Evolutionary conservation across 2,888 invertebrate genomes (phyloP).

Genomic region (Hydropsyche betteni): DNA sequence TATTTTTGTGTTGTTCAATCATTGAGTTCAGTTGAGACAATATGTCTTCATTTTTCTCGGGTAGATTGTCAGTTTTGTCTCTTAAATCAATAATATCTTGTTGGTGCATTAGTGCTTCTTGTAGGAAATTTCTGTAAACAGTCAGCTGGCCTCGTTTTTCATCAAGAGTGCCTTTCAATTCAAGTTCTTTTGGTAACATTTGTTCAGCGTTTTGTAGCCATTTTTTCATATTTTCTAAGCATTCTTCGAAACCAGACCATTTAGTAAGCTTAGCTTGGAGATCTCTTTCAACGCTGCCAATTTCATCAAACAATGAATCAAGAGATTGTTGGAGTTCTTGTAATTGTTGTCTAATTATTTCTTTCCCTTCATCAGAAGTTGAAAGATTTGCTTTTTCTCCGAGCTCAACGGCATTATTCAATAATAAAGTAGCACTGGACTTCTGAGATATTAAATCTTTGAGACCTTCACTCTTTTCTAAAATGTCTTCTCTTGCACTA

Average conservation of each 20-base stretch:
- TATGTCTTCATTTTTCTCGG: constrained; percentile 79
- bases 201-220: constrained; percentile 83
- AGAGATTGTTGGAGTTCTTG: constrained; percentile 85
- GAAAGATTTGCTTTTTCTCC: constrained; percentile 89
- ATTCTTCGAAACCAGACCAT: constrained; percentile 92
- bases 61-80: constrained; percentile 81
- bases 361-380: constrained; percentile 87
- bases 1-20: constrained; percentile 75
- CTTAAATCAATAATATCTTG: constrained; percentile 84
- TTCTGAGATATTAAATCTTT: constrained; percentile 80
- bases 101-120: constrained; percentile 85
- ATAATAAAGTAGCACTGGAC: constrained; percentile 75
- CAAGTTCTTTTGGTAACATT: constrained; percentile 80
- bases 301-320: constrained; percentile 82
- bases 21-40: constrained; percentile 76
- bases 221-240: constrained; percentile 76
- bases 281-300: constrained; percentile 80
- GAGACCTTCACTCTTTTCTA: constrained; percentile 74
- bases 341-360: constrained; percentile 82
- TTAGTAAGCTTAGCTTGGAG: constrained; percentile 84
- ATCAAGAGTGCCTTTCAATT: constrained; percentile 85
- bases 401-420: constrained; percentile 85
- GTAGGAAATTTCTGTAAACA: constrained; percentile 81
- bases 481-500: constrained; percentile 74
- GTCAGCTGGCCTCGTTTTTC: constrained; percentile 91